These are phyloP conservation scores for Picus viridis DNA, from an alignment of 2,797 vertebrate species.

Conservation along the genomic window DNA sequence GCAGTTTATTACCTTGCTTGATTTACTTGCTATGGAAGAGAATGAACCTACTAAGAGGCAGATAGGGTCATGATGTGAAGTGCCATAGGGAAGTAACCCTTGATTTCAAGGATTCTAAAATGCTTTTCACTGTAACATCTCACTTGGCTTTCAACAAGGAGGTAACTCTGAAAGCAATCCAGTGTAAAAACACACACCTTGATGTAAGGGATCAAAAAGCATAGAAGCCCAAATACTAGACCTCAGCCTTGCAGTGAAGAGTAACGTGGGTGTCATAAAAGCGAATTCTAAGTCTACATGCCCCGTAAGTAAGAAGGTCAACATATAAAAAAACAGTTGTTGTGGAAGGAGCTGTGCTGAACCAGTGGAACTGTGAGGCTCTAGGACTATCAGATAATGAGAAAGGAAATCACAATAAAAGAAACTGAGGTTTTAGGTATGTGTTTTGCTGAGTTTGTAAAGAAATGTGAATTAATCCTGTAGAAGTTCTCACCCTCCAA, in stretches of 20 bases:
- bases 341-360: background rate
- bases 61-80: background rate
- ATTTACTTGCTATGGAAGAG: background rate
- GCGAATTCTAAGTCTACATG: background rate
- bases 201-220: background rate
- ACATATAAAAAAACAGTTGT: background rate
- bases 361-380: background rate
- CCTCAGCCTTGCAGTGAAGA: background rate
- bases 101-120: background rate
- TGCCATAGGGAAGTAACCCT: background rate
- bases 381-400: background rate
- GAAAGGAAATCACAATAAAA: background rate
- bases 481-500: background rate
- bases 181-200: background rate
- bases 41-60: background rate
- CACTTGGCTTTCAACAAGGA: background rate
- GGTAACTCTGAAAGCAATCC: background rate
- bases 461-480: background rate
- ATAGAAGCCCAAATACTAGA: background rate
- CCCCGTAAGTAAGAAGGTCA: background rate
- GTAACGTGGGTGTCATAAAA: background rate
- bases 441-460: background rate
- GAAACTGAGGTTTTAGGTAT: background rate
- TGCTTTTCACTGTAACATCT: background rate
- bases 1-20: background rate